Evolutionary conservation across 1,140 invertebrate genomes (phyloP).

Genomic region (Papilio polyxenes): DNA sequence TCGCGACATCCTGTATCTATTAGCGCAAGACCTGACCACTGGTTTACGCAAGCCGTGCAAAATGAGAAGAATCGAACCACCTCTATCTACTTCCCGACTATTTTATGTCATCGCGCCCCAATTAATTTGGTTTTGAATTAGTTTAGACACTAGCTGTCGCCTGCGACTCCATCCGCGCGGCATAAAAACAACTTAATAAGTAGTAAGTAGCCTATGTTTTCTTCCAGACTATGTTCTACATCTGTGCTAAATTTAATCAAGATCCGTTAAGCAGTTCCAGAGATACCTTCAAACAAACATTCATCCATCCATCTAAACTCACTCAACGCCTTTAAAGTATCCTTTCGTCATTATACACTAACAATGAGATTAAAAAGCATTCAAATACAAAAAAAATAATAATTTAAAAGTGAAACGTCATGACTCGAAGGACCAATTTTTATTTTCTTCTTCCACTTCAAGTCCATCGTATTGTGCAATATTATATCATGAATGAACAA

Average conservation of each 20-base stretch:
- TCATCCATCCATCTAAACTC: too few species aligned
- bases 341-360: too few species aligned
- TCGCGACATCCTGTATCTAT: constrained; percentile 45
- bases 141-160: neutral
- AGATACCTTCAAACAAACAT: too few species aligned
- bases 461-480: neutral
- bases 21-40: constrained; percentile 53
- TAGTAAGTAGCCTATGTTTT: too few species aligned
- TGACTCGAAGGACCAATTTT: neutral
- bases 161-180: too few species aligned
- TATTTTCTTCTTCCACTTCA: neutral
- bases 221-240: too few species aligned
- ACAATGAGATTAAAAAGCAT: too few species aligned
- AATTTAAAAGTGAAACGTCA: constrained; percentile 12
- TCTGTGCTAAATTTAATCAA: too few species aligned
- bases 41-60: constrained; percentile 66
- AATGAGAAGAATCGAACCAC: constrained; percentile 57
- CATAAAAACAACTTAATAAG: too few species aligned
- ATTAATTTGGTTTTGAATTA: constrained; percentile 38
- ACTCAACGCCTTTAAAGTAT: too few species aligned
- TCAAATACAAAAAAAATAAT: too few species aligned
- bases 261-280: too few species aligned
- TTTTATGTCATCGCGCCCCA: constrained; percentile 49
- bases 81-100: constrained; percentile 49
- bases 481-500: constrained; percentile 24